These are phyloP conservation scores for Automeris io DNA, from an alignment of 2,888 invertebrate genomes.

Conservation along the genomic window DNA sequence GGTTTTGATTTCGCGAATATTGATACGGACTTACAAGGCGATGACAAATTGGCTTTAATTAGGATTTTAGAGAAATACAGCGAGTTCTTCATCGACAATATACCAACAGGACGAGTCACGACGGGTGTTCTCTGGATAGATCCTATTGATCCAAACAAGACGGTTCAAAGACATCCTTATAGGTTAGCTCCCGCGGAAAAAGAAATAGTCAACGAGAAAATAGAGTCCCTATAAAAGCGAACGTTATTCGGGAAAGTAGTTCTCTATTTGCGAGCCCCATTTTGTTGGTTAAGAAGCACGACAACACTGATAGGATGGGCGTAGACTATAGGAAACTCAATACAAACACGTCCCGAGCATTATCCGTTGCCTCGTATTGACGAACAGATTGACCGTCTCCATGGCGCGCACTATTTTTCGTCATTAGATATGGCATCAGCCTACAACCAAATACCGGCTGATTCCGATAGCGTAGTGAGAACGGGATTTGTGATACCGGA, in stretches of 20 bases:
- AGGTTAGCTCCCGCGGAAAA: constrained; percentile 23
- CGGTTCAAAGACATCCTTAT: constrained; percentile 26
- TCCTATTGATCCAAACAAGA: constrained; percentile 13
- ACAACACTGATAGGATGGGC: constrained; percentile 17
- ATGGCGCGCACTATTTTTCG: constrained; percentile 5
- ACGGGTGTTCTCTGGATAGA: constrained; percentile 12
- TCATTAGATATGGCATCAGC: constrained; percentile 14
- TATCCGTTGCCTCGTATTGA: constrained; percentile 13
- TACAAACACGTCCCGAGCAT: constrained; percentile 12
- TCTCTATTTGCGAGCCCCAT: constrained; percentile 28
- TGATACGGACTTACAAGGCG: constrained; percentile 14
- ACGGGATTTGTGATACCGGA: constrained; percentile 27
- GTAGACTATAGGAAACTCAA: constrained; percentile 15
- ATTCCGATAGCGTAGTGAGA: constrained; percentile 19
- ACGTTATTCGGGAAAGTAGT: constrained; percentile 26
- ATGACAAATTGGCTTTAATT: constrained; percentile 9
- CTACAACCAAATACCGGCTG: constrained; percentile 19
- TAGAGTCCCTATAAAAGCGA: constrained; percentile 20
- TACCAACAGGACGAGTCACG: constrained; percentile 13
- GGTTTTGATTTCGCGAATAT: constrained; percentile 9
- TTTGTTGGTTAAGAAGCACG: constrained; percentile 23
- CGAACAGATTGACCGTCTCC: constrained; percentile 13
- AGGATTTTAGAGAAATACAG: constrained; percentile 10
- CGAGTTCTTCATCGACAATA: constrained; percentile 12
- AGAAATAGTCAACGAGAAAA: constrained; percentile 21